Evolutionary conservation across 2,113 vertebrate species (phyloP), one percentile per base, ranked within the genome.

Genomic region (Onychostruthus taczanowskii): DNA sequence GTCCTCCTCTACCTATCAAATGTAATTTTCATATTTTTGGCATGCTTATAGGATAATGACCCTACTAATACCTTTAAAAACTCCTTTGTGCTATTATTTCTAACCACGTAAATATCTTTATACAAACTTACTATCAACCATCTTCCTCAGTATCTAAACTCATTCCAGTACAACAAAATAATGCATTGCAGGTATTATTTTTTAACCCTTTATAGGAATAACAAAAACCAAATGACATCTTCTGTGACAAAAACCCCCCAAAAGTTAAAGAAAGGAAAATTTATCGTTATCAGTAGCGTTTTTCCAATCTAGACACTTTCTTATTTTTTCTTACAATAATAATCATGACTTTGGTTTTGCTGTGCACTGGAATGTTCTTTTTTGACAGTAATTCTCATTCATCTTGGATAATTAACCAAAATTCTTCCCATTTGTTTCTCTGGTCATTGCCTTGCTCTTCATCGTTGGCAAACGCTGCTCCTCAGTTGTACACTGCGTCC

Each of bases 391-490:
- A 53, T 64, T 78, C 66, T 76, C 74, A n/a, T 86, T 70, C 55
- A 74, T 74, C 9, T 26, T 37, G 49, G 66, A 37, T 85, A 94
- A 96, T 94, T 86, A 84, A 67, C 35, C 50, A 50, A 66, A 93
- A 86, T 62, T 84, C n/a, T 69, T 87, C 53, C 67, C 2, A 5
- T 83, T 92, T 83, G 12, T 83, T 88, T 67, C 68, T 59, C 50
- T 77, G 50, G 72, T 39, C 30, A 20, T 59, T 90, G 35, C 72
- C 63, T 83, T 86, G 26, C 50, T 73, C 39, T 92, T 84, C 78
- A 58, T 39, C 83, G 1, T 20, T 37, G 31, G 20, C 44, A 86
- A 90, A 77, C n/a, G 14, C 30, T 52, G 16, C 50, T 84, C 37
- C 43, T 92, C 30, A 28, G 1, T 6, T 84, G 39, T 44, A 46